phyloP scores from a whole-genome alignment of 2,888 invertebrate genomes.

The Tenthredo notha region DNA sequence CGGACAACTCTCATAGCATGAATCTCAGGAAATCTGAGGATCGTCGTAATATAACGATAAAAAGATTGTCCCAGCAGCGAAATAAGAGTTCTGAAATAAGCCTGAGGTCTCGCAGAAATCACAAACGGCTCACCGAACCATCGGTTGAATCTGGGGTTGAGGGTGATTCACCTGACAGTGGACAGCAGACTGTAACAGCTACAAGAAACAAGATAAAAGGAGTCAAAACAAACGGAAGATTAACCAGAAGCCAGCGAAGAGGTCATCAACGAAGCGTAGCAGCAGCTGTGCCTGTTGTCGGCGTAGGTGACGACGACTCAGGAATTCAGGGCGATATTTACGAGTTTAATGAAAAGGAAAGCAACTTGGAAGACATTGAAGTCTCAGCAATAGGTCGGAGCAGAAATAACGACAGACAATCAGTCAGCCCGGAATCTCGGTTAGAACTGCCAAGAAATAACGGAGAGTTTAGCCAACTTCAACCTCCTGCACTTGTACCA shows the following conservation, averaged over 20 bases:
- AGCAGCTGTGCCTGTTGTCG: slow-evolving; percentile 65
- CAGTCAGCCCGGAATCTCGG: slow-evolving; percentile 64
- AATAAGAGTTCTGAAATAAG: slow-evolving; percentile 59
- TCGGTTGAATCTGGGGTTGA: slow-evolving; percentile 54
- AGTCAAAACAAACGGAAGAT: slow-evolving; percentile 67
- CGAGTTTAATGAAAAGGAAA: slow-evolving; percentile 80
- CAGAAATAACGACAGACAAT: slow-evolving; percentile 68
- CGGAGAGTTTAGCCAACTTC: slow-evolving; percentile 62
- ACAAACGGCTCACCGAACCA: slow-evolving; percentile 65
- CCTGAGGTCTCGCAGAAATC: slow-evolving; percentile 66
- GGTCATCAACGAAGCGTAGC: slow-evolving; percentile 60
- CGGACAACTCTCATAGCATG: slow-evolving; percentile 59
- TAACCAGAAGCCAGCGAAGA: slow-evolving; percentile 72
- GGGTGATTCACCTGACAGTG: slow-evolving; percentile 41
- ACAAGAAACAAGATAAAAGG: slow-evolving; percentile 57
- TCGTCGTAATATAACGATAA: slow-evolving; percentile 69
- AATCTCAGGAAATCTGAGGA: slow-evolving; percentile 68
- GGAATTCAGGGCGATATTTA: slow-evolving; percentile 80
- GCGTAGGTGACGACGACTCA: slow-evolving; percentile 75
- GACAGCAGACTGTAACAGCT: slow-evolving; percentile 13
- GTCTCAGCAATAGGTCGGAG: slow-evolving; percentile 71
- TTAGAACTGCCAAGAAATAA: slow-evolving; percentile 64
- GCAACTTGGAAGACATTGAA: slow-evolving; percentile 72
- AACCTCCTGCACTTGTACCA: slow-evolving; percentile 68
- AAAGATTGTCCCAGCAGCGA: slow-evolving; percentile 65